Evolutionary conservation across 1,140 invertebrate genomes (phyloP).

Genomic region (Rhopalosiphum padi): DNA sequence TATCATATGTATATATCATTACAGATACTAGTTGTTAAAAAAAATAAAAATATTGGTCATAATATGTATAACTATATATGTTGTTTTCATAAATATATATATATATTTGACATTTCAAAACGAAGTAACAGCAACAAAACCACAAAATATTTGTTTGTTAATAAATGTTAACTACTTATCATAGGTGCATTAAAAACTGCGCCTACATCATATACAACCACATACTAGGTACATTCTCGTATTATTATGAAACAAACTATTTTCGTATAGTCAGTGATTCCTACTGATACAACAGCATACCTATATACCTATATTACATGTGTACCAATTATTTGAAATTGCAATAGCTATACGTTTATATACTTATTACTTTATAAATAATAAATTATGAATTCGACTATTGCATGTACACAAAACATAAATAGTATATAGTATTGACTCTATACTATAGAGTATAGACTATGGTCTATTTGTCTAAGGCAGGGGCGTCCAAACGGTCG

Average conservation of each 20-base stretch:
- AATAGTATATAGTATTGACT: neutral
- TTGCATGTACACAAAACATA: neutral
- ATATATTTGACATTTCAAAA: neutral
- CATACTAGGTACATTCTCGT: too few species aligned
- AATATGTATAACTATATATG: neutral
- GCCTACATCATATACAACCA: neutral
- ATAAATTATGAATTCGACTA: neutral
- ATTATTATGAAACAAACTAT: neutral
- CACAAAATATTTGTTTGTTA: neutral
- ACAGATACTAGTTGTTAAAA: neutral
- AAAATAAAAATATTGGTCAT: neutral
- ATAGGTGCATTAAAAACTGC: neutral
- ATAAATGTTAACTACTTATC: neutral
- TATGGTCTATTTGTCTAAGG: too few species aligned
- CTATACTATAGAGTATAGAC: too few species aligned
- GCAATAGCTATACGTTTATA: neutral
- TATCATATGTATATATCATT: too few species aligned
- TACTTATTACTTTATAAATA: neutral
- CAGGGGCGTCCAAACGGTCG: too few species aligned
- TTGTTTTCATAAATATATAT: neutral
- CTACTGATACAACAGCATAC: neutral
- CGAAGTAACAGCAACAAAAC: neutral
- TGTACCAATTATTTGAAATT: neutral
- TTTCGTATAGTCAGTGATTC: neutral
- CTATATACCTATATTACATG: neutral